Percentiles rank a stretch among this genome's conserved stretches.
These are phyloP conservation scores for Sylvietta virens DNA, from an alignment of 2,113 vertebrate species.

Conservation along the genomic window DNA sequence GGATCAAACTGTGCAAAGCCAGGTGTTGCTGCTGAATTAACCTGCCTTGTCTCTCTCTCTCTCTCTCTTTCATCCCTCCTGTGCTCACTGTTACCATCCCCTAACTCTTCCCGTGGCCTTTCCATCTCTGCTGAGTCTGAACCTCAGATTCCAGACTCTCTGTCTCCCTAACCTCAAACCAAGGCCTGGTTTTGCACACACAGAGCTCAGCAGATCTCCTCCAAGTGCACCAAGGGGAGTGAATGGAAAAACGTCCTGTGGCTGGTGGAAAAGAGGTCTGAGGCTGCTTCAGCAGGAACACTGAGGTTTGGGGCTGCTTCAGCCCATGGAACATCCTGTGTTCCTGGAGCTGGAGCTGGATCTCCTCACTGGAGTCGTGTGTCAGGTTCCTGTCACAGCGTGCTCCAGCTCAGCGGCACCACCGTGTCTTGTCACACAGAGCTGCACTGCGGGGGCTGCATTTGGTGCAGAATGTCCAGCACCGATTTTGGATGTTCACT, in stretches of 20 bases:
- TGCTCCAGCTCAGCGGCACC: rapidly evolving
- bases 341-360: background rate
- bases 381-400: background rate
- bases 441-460: background rate
- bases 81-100: background rate
- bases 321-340: background rate
- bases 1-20: background rate
- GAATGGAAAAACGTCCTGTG: background rate
- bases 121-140: background rate
- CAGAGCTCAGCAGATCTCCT: background rate
- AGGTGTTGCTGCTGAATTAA: background rate
- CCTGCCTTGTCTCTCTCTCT: background rate
- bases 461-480: background rate
- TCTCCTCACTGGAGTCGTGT: rapidly evolving
- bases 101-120: background rate
- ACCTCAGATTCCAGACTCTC: background rate
- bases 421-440: rapidly evolving
- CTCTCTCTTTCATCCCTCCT: background rate
- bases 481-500: background rate
- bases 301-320: background rate
- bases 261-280: background rate
- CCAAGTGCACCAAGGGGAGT: rapidly evolving
- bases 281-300: background rate
- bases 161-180: background rate
- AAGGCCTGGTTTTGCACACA: background rate